Conservation (phyloP, 2,888 invertebrate species). For the Carterocephalus palaemon region DNA sequence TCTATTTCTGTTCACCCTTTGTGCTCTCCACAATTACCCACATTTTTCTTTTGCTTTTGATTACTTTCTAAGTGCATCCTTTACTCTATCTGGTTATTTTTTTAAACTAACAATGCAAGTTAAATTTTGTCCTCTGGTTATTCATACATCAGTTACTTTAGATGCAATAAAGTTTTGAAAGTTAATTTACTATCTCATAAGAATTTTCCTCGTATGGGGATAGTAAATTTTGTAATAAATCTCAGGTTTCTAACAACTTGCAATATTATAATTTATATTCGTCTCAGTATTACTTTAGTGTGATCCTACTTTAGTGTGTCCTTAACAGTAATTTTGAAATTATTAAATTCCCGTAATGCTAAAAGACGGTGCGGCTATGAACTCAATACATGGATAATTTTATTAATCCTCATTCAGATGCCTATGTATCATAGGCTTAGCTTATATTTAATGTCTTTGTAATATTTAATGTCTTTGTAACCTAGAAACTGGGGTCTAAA, state of each 20-base stretch:
- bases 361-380: background rate
- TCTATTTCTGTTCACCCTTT: slow-evolving; percentile 59
- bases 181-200: too few species aligned
- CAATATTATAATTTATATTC: slow-evolving; percentile 9
- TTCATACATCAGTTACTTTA: too few species aligned
- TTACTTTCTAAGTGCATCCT: slow-evolving; percentile 12
- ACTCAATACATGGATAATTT: slow-evolving; percentile 5
- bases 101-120: slow-evolving; percentile 1
- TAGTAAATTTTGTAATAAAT: too few species aligned
- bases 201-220: too few species aligned
- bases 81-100: slow-evolving; percentile 4
- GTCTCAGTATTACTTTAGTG: background rate
- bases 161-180: too few species aligned
- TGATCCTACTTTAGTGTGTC: background rate
- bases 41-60: slow-evolving; percentile 34
- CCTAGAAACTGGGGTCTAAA: too few species aligned
- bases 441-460: background rate
- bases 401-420: slow-evolving; percentile 2
- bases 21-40: slow-evolving; percentile 58
- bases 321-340: background rate
- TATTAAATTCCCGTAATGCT: slow-evolving; percentile 1
- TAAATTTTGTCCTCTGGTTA: too few species aligned
- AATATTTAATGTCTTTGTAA: too few species aligned
- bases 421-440: background rate
- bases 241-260: slow-evolving; percentile 1